Evolutionary conservation across 2,113 vertebrate genomes (phyloP), one percentile per base, ranked within the genome.

Genomic region (Neoarius graeffei): DNA sequence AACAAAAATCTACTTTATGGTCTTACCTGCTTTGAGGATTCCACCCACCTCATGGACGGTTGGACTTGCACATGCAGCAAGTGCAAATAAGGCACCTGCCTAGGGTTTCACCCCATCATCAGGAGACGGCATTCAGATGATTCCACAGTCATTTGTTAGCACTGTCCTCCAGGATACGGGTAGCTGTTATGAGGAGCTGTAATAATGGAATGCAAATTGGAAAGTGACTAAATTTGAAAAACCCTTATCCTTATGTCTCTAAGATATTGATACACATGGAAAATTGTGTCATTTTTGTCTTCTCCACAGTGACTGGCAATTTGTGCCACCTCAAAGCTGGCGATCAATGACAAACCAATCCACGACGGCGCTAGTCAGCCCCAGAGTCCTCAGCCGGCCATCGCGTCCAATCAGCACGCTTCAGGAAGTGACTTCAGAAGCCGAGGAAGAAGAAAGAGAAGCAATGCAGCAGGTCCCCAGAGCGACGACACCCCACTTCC

Each of bases 391-490:
- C 87, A 94, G 94, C 62, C 94, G 92, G 74, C 93, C 94, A 11
- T 93, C 95, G 67, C 94, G 94, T 59, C 95, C 95, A 67, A 96
- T 96, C 92, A 95, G 94, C 92, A 96, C 95, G 23, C 90, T 96
- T 50, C 95, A 95, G 88, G 95, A 96, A 88, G 95, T 96, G 84
- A 96, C 95, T 62, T 96, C 95, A 15, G 95, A 96, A 48, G 92
- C 91, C 0, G 92, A 92, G 73, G 96, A 96, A 0, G 95, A 96
- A 89, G 95, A 95, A 5, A 92, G 94, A 0, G 95, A 96, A 35
- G 86, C 93, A 66, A 86, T 84, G 7, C 95, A 93, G 54, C 93
- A 96, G 10, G 69, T 76, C 42, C 85, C 91, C 30, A 88, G 94
- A 87, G 94, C 95, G 3, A 90, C 87, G 0, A 95, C 95, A 0